These are phyloP conservation scores for Drosophila micromelanica DNA, from an alignment of 1,140 invertebrate species.

Conservation along the genomic window DNA sequence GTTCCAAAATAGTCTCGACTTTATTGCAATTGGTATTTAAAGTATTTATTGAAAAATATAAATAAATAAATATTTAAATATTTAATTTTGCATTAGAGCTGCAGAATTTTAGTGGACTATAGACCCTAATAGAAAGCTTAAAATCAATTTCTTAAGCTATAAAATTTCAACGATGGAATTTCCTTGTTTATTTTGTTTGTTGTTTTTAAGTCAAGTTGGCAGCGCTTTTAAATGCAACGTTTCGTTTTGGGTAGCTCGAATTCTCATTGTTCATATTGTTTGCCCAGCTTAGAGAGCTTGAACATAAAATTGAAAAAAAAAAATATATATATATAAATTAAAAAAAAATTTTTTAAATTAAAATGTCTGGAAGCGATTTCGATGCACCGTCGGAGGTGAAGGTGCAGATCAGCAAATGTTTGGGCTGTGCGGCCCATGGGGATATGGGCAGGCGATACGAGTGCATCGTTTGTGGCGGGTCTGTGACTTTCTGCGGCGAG, in stretches of 20 bases:
- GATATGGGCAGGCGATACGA: slow-evolving; percentile 41
- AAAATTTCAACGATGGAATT: no score
- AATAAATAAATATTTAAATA: no score
- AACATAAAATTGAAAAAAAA: slow-evolving; percentile 5
- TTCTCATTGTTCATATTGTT: slow-evolving; percentile 12
- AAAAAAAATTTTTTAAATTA: not conserved
- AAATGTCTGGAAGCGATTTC: slow-evolving; percentile 3
- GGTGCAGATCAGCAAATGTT: slow-evolving; percentile 15
- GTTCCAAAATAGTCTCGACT: no score
- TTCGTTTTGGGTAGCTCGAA: not conserved
- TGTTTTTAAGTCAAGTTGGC: slow-evolving; percentile 29
- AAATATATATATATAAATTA: not conserved
- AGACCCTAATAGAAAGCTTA: no score
- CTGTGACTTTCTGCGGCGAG: slow-evolving; percentile 45
- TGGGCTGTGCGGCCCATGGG: slow-evolving; percentile 20
- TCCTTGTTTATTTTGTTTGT: not conserved
- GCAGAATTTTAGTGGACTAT: no score
- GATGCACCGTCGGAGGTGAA: not conserved
- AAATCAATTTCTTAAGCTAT: no score
- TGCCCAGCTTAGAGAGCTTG: not conserved
- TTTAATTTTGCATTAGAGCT: no score
- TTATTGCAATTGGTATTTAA: no score
- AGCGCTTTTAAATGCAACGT: not conserved
- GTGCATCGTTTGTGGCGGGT: slow-evolving; percentile 42
- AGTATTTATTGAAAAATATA: no score